A percentile compares a stretch with the other conserved stretches of the same genome.
These are phyloP conservation scores for Oryzaephilus surinamensis DNA, from an alignment of 1,140 invertebrate genomes.

Conservation along the genomic window DNA sequence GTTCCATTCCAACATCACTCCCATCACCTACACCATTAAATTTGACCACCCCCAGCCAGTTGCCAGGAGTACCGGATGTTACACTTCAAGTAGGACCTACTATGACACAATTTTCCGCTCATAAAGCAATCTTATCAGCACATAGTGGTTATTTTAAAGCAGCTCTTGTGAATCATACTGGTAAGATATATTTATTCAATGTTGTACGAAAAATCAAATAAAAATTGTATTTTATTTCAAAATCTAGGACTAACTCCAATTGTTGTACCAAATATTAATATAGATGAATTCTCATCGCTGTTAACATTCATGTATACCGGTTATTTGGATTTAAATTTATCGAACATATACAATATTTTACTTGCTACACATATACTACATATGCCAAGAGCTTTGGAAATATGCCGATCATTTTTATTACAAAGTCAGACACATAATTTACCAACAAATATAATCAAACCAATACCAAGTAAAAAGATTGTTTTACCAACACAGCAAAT, in stretches of 20 bases:
- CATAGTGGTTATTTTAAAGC: slow-evolving; percentile 62
- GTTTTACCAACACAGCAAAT: slow-evolving; percentile 22
- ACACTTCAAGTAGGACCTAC: slow-evolving; percentile 51
- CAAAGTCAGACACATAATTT: slow-evolving; percentile 26
- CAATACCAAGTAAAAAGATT: slow-evolving; percentile 37
- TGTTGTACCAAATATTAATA: slow-evolving; percentile 46
- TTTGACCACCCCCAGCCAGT: slow-evolving; percentile 19
- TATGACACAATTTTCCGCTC: slow-evolving; percentile 56
- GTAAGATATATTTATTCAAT: slow-evolving; percentile 43
- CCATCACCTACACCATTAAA: slow-evolving; percentile 32
- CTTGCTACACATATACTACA: slow-evolving; percentile 63
- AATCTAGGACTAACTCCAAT: slow-evolving; percentile 30
- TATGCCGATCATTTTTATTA: slow-evolving; percentile 46
- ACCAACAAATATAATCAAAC: slow-evolving; percentile 35
- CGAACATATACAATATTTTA: slow-evolving; percentile 63
- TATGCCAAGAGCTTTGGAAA: slow-evolving; percentile 61
- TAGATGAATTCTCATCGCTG: slow-evolving; percentile 60
- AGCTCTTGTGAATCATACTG: slow-evolving; percentile 34
- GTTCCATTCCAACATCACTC: slow-evolving; percentile 4
- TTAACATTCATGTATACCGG: slow-evolving; percentile 71
- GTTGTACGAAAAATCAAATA: slow-evolving; percentile 33
- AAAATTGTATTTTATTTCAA: slow-evolving; percentile 2
- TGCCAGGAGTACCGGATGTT: slow-evolving; percentile 46
- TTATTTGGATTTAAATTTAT: slow-evolving; percentile 54
- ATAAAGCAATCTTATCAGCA: slow-evolving; percentile 51